Evolutionary conservation across 37 sponge, comb jelly and placozoan species (phyloP), one percentile per base, ranked within the genome.

Genomic region (Haliclona indistincta): DNA sequence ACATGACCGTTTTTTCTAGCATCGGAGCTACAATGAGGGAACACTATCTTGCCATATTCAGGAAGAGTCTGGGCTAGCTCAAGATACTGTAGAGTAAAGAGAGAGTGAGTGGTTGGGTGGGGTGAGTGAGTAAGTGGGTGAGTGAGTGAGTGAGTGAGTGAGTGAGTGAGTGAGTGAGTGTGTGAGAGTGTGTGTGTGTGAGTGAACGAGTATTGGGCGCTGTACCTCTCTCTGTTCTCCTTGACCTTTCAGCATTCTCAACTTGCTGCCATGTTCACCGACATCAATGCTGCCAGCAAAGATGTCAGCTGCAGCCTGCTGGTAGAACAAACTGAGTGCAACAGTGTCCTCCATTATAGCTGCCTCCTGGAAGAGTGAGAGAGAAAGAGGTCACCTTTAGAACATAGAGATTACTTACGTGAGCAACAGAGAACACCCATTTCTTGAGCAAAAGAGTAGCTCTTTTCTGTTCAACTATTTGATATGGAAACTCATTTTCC

Each of bases 21-120:
- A 47, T 99, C 96, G 70, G 90, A 91, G 17, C 53, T 26, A 41
- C 94, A 93, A 78, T 96, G 97, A 15, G 99, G 99, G 70, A 99
- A 99, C 1, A 73, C 38, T n/a, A 99, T 55, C 34, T 65, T 62
- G 69, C 70, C 76, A 62, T 99, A 99, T 36, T 68, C 81, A 7
- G 82, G 73, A 22, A 90, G 38, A 0, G 83, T 66, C 17, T 76
- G 87, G 0, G 74, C 84, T 38, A 90, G 42, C 30, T 82, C 73
- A 60, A 98, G 47, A 67, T 82, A 95, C 95, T 97, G 76, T 20
- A 47, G 28, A 52, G 33, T 23, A 43, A 42, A 25, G 51, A 35
- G 10, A 71, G 2, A 43, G 11, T 68, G 15, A 77, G 11, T 44
- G 38, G 43, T 5, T 35, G 37, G 65, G 8, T n/a, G 13, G 28